Conservation (phyloP, 1,140 invertebrate species). For the Ceratoteleas bidentatus region DNA sequence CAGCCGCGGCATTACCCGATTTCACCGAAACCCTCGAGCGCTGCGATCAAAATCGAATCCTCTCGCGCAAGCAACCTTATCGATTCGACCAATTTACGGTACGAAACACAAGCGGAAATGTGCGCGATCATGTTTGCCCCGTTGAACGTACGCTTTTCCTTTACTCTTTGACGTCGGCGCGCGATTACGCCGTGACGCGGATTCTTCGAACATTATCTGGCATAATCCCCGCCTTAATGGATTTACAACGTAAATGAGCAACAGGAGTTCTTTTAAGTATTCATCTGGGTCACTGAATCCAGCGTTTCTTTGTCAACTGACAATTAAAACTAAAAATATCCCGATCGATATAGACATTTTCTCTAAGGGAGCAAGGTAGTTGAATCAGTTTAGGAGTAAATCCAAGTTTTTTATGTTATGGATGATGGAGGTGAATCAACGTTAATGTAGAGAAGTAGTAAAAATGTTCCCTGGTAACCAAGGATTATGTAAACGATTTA, state of each 20-base stretch:
- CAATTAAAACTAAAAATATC: conserved; percentile 16
- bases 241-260: conserved; percentile 29
- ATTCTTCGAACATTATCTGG: conserved; percentile 3
- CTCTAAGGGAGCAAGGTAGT: not conserved
- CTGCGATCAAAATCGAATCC: too few species aligned
- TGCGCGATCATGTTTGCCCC: too few species aligned
- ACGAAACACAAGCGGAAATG: too few species aligned
- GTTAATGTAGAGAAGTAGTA: too few species aligned
- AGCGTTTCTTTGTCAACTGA: conserved; percentile 5
- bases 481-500: too few species aligned
- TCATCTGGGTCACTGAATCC: conserved; percentile 25
- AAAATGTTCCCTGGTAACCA: too few species aligned
- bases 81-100: too few species aligned
- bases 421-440: too few species aligned
- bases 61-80: too few species aligned
- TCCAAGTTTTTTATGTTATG: not conserved
- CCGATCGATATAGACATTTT: not conserved
- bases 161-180: not conserved
- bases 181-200: not conserved
- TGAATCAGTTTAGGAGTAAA: not conserved
- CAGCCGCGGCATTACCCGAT: too few species aligned
- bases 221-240: conserved; percentile 18
- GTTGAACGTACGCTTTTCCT: too few species aligned
- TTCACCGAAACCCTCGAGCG: too few species aligned
- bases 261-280: conserved; percentile 14